phyloP scores from a whole-genome alignment of 1,140 invertebrate species.

The Anastatus disparis region DNA sequence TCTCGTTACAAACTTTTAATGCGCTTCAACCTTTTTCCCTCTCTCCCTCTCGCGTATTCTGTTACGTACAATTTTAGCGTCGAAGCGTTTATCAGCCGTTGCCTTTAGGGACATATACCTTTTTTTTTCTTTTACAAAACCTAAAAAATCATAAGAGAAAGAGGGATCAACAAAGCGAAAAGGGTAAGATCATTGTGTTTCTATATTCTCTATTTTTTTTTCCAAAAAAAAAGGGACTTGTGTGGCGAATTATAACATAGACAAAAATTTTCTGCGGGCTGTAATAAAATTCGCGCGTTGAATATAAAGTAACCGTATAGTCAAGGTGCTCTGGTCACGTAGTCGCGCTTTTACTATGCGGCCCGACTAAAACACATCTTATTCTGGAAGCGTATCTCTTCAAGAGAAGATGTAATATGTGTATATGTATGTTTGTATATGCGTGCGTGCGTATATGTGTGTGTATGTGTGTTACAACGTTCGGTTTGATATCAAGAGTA shows the following conservation, averaged over 20 bases:
- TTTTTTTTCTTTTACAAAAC: no score
- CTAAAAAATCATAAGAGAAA: no score
- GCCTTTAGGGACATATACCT: background rate
- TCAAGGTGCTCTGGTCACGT: background rate
- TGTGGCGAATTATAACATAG: background rate
- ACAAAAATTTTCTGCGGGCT: slow-evolving; percentile 31
- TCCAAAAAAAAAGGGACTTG: no score
- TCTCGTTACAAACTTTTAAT: slow-evolving; percentile 22
- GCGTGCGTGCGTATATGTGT: no score
- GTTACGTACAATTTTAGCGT: slow-evolving; percentile 36
- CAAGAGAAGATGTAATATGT: no score
- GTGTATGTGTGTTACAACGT: no score
- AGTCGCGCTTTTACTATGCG: background rate
- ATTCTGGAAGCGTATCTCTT: background rate
- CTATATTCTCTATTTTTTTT: no score
- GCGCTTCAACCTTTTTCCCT: slow-evolving; percentile 2
- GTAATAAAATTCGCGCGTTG: slow-evolving; percentile 45
- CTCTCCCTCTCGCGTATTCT: slow-evolving; percentile 26
- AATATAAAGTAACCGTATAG: slow-evolving; percentile 35
- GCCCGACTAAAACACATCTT: background rate
- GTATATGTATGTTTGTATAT: no score
- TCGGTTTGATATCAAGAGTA: no score
- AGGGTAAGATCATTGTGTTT: no score
- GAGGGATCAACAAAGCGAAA: background rate
- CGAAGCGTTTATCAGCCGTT: slow-evolving; percentile 19